Base-by-base conservation (phyloP, 2,113 vertebrate species). In the Crotalus helleri region DNA sequence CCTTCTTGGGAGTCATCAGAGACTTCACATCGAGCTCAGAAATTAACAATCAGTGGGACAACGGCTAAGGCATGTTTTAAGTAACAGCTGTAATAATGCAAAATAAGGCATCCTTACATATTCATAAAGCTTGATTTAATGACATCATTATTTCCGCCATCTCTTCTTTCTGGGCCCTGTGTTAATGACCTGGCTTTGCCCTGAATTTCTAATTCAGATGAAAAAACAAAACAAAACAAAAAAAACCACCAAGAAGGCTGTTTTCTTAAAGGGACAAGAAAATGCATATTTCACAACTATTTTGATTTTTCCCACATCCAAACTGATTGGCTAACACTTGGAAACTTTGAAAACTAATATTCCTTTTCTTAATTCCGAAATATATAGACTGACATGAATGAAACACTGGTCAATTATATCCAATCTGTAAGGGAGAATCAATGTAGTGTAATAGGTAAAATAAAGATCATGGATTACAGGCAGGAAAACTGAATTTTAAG, bases 81-180 rank as follows among this genome's bases (percentile, higher is more conserved):
- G 95, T 96, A 97, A 95, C 92, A 94, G 93, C 92, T 86, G 92
- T 94, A 96, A 97, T 96, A 97, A 97, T 95, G 96, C 96, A 96
- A 96, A 97, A 96, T 94, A 96, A 96, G 96, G 92, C 91, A 94
- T 94, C 94, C 94, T 97, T 97, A 96, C 97, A 97, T 97, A 97
- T 97, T 97, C 97, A 97, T 97, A 96, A 97, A 97, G 95, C 94
- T 74, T 97, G 96, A 97, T 96, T 97, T 97, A 97, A 97, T 94
- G 85, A 94, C 96, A 95, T 97, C 95, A 95, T 97, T 97, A 97
- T 96, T 97, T 97, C 96, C 95, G 93, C 91, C 91, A 87, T 95
- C 94, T 95, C 94, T 95, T 96, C 95, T 97, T 95, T 92, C 94
- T 86, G 93, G 96, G 96, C 95, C 58, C 87, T 46, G 89, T 21